A percentile compares a stretch with the other conserved stretches of the same genome.
These are phyloP conservation scores for Sphecodes monilicornis DNA, from an alignment of 2,888 invertebrate species.

Conservation along the genomic window DNA sequence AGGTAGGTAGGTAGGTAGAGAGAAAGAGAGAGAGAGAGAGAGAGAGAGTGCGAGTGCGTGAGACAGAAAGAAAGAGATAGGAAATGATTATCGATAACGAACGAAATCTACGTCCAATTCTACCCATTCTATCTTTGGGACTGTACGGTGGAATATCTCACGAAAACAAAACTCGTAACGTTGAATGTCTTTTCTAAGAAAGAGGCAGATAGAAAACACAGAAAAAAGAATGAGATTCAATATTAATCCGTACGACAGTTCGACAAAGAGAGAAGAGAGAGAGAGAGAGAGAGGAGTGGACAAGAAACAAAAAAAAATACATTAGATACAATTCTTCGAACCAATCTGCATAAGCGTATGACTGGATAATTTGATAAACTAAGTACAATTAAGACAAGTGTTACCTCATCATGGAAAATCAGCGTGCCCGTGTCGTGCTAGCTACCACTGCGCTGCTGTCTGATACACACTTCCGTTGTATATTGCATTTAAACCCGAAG, in stretches of 20 bases:
- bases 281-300: conserved; percentile 23
- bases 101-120: conserved; percentile 62
- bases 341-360: conserved; percentile 84
- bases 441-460: conserved; percentile 77
- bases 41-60: not conserved
- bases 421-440: conserved; percentile 75
- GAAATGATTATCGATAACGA: conserved; percentile 20
- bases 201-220: conserved; percentile 52
- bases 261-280: conserved; percentile 55
- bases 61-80: not conserved
- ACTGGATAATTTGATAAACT: conserved; percentile 85
- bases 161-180: conserved; percentile 74
- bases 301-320: conserved; percentile 36
- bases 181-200: conserved; percentile 78
- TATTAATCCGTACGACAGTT: conserved; percentile 79
- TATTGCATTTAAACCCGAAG: conserved; percentile 78
- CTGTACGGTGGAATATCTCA: conserved; percentile 77
- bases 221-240: conserved; percentile 66
- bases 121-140: conserved; percentile 78
- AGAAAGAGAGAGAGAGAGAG: not conserved
- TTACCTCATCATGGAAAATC: conserved; percentile 84
- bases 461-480: conserved; percentile 77
- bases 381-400: conserved; percentile 85
- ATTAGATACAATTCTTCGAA: conserved; percentile 68
- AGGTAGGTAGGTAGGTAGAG: not conserved